Base-by-base conservation (phyloP, 2,888 invertebrate species). In the Cryptophagus acutangulus region DNA sequence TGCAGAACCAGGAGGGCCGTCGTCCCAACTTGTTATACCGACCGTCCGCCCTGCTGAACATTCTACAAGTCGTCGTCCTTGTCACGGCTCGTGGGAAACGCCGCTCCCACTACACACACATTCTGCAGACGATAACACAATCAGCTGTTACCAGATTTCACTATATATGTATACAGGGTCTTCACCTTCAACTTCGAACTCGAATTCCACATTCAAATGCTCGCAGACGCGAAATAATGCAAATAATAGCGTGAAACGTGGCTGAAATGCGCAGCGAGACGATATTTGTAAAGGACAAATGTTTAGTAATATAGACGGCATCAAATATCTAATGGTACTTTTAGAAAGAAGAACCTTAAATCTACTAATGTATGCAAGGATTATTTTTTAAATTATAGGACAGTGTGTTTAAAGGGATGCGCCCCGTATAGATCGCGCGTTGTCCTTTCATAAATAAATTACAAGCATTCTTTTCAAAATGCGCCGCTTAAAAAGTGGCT, bases 61-160 rank as follows among this genome's bases (percentile, higher is more conserved):
- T 62, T 63, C 62, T 61, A 61, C 61, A 60, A 59, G 61, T 63
- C 56, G 59, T 59, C 59, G 62, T 62, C 63, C 61, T 60, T 63
- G 62, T 58, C 56, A 55, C 57, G 31, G 12, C 31, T 31, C 31
- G 63, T 64, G 64, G 64, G 64, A 64, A 62, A 55, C 56, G 56
- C 48, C 59, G 58, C 61, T 57, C 62, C 63, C 58, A 62, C 65
- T 54, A 55, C 52, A 45, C n/a, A n/a, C n/a, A n/a, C 55, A 57
- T 60, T 58, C 53, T 57, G 55, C 57, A 60, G 59, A 59, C 57
- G 54, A 56, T 58, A 61, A 57, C 59, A 62, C 59, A 62, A 60
- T 61, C 61, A 61, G 61, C 62, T 61, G 61, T 61, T 60, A 52
- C 57, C 57, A 59, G 59, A 58, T 60, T 61, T 59, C 55, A 57